phyloP scores from a whole-genome alignment of 2,888 invertebrate genomes.

The Acanthopleura granulata region DNA sequence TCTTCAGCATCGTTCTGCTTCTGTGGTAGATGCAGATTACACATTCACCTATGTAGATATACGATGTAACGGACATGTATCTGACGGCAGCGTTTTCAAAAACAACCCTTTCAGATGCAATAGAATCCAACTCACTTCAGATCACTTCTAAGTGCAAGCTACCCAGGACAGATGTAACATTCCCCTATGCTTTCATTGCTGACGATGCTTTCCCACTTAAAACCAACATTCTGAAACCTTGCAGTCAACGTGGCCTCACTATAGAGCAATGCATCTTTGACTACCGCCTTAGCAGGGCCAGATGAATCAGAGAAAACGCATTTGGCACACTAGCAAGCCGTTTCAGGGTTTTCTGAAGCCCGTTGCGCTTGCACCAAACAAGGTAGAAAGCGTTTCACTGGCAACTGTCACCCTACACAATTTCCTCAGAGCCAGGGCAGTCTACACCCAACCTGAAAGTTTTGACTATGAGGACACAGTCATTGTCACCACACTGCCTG shows the following conservation, averaged over 20 bases:
- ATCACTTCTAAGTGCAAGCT: constrained; percentile 6
- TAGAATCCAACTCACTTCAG: neutral
- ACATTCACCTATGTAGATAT: constrained; percentile 3
- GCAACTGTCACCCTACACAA: constrained; percentile 17
- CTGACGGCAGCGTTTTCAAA: constrained; percentile 21
- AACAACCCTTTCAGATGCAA: constrained; percentile 5
- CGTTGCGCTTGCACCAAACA: constrained; percentile 9
- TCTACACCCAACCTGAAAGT: constrained; percentile 13
- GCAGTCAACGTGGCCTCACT: constrained; percentile 3
- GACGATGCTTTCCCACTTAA: constrained; percentile 23
- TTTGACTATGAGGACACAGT: constrained; percentile 8
- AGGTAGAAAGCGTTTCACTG: constrained; percentile 16
- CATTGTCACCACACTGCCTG: neutral
- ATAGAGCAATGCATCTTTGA: constrained; percentile 18
- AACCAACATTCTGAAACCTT: constrained; percentile 13
- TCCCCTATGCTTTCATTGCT: constrained; percentile 15
- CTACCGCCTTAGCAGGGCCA: constrained; percentile 6
- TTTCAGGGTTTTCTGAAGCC: constrained; percentile 20
- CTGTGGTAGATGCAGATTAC: constrained; percentile 13
- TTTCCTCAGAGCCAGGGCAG: constrained; percentile 2
- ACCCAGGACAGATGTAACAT: neutral
- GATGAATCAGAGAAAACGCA: constrained; percentile 1
- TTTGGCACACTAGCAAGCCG: constrained; percentile 13
- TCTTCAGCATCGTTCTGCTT: neutral
- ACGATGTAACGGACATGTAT: constrained; percentile 17